Percentiles rank a stretch among this genome's conserved stretches.
Conservation (phyloP, 2,113 vertebrate genomes). For the Indicator indicator region DNA sequence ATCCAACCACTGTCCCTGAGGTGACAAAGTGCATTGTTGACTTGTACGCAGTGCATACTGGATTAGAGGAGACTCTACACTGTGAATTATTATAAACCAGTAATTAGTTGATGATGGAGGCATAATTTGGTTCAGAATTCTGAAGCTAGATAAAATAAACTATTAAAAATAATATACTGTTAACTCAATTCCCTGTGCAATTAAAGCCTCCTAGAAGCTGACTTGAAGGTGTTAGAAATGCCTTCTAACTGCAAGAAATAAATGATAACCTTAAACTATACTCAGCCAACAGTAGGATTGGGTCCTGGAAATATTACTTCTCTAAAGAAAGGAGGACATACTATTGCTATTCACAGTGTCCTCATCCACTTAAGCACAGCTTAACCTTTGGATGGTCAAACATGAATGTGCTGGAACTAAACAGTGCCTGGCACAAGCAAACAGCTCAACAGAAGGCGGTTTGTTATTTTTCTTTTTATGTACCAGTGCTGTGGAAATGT, state of each 20-base stretch:
- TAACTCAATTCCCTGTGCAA: constrained; percentile 3
- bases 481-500: constrained; percentile 30
- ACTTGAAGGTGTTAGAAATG: not conserved
- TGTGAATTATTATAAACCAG: constrained; percentile 55
- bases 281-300: not conserved
- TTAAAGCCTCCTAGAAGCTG: constrained; percentile 9
- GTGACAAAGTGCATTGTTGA: constrained; percentile 16
- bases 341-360: not conserved
- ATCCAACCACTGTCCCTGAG: not conserved
- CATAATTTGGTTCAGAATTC: constrained; percentile 47
- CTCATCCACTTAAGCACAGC: not conserved
- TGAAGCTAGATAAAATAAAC: constrained; percentile 11
- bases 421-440: not conserved
- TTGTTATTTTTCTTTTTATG: not conserved
- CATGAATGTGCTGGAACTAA: not conserved
- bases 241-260: not conserved
- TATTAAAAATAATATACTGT: constrained; percentile 28
- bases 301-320: not conserved
- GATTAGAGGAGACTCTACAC: constrained; percentile 39
- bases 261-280: not conserved
- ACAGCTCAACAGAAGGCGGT: not conserved
- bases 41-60: not conserved
- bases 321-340: not conserved
- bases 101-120: constrained; percentile 42
- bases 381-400: not conserved